A percentile compares a stretch with the other conserved stretches of the same genome.
phyloP scores from a whole-genome alignment of 2,888 invertebrate species.

The Abscondita cerata region DNA sequence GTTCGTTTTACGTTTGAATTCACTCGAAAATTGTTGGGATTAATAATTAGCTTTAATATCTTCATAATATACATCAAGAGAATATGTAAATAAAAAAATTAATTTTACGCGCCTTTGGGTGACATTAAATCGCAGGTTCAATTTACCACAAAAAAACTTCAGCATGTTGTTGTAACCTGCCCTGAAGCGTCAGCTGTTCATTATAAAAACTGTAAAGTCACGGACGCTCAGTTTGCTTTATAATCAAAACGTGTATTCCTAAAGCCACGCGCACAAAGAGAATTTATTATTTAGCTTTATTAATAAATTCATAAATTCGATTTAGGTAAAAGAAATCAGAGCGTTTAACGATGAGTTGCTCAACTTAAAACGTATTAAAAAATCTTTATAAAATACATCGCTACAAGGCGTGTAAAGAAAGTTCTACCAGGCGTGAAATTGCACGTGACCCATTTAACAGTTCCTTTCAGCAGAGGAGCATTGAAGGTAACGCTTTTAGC shows the following conservation, averaged over 20 bases:
- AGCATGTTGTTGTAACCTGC: constrained; percentile 26
- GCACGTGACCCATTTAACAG: constrained; percentile 34
- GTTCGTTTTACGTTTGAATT: constrained; percentile 3
- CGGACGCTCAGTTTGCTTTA: constrained; percentile 25
- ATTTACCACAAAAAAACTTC: constrained; percentile 29
- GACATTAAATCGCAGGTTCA: constrained; percentile 30
- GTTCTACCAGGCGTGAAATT: constrained; percentile 32
- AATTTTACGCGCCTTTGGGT: constrained; percentile 29
- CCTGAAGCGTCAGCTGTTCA: constrained; percentile 30
- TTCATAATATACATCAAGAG: not conserved
- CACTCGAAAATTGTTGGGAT: not conserved
- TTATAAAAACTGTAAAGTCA: constrained; percentile 28
- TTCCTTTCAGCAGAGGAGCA: constrained; percentile 27
- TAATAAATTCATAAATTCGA: constrained; percentile 23
- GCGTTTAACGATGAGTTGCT: not conserved
- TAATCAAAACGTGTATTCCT: constrained; percentile 31
- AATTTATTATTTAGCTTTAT: constrained; percentile 20
- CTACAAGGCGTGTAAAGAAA: constrained; percentile 26
- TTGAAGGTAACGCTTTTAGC: constrained; percentile 25
- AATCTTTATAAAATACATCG: constrained; percentile 23
- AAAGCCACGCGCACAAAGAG: constrained; percentile 18
- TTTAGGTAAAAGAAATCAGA: constrained; percentile 1
- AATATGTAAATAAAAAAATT: constrained; percentile 25
- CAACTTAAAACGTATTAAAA: constrained; percentile 23
- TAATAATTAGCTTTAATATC: no score